Evolutionary conservation across 2,113 vertebrate genomes (phyloP), one percentile per base, ranked within the genome.

Genomic region (Hyla sarda): DNA sequence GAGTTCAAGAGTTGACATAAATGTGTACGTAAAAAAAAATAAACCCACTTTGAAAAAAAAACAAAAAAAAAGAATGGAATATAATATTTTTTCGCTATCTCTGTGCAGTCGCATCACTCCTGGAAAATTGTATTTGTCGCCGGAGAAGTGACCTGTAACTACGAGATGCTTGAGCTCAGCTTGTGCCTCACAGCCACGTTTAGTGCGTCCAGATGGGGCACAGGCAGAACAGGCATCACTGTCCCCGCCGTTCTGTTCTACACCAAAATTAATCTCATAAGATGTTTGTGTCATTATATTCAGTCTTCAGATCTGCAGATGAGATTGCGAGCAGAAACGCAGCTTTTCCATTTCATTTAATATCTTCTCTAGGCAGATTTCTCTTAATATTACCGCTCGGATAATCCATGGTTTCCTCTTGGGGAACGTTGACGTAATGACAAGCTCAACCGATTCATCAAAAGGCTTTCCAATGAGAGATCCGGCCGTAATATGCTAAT

Each of bases 321-420:
- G 77, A 87, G 69, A 81, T 81, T 60, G 79, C 23, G 2, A 87
- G 62, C 19, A 73, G 78, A 62, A 82, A 87, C 50, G 19, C 48
- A 25, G 77, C 75, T 81, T 82, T n/a, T 50, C 30, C 60, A 9
- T 72, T 72, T 72, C 84, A 86, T 86, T 72, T 86, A 86, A 80
- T 81, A 81, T 80, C 84, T 58, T 86, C 75, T 86, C 69, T 21
- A 25, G 84, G 62, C 65, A 73, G 84, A 80, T 86, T 80, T 82
- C 54, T 80, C 45, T 25, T 60, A 82, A 74, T 87, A 82, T 74
- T 74, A 87, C 78, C 62, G 54, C 81, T 87, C 34, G 11, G 69
- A 34, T 82, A 87, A 87, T 87, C 85, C 67, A 87, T 82, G 25
- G 34, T 41, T 74, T 60, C 52, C 77, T 82, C 67, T 47, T 78